Percentiles rank a stretch among this genome's conserved stretches.
These are phyloP conservation scores for Zapus hudsonius DNA, from an alignment of 2,113 vertebrate genomes.

Conservation along the genomic window DNA sequence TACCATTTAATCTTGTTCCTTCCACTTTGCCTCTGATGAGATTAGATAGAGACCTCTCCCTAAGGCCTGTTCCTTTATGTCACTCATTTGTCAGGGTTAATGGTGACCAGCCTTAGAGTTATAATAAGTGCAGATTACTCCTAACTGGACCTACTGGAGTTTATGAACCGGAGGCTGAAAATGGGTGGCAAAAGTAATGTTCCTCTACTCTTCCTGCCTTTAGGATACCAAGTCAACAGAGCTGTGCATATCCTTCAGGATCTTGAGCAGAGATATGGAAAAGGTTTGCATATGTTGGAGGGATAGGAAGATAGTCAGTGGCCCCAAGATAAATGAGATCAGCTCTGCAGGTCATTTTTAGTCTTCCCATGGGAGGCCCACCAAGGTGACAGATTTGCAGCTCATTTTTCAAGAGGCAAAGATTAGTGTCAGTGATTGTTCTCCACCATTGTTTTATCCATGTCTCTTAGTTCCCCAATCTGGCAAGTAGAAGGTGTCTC, in stretches of 20 bases:
- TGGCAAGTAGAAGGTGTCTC: conserved; percentile 24
- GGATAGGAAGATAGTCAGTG: background rate
- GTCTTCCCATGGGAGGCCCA: background rate
- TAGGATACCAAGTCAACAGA: background rate
- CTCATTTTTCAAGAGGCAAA: background rate
- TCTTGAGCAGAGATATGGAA: background rate
- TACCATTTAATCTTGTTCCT: conserved; percentile 2
- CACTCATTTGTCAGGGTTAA: background rate
- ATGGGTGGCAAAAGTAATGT: background rate
- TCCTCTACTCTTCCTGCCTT: background rate
- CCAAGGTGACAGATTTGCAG: background rate
- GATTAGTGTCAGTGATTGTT: background rate
- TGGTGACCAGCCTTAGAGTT: background rate
- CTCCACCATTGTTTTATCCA: background rate
- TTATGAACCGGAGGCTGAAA: background rate
- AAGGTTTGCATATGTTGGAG: background rate
- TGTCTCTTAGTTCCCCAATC: background rate
- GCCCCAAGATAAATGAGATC: conserved; percentile 24
- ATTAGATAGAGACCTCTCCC: background rate
- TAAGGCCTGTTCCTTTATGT: background rate
- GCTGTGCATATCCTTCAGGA: background rate
- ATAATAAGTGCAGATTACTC: background rate
- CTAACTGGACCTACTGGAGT: background rate
- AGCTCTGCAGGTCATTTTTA: conserved; percentile 29
- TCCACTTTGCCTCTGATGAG: conserved; percentile 8